phyloP scores from a whole-genome alignment of 2,113 vertebrate genomes.

The Charadrius vociferus region DNA sequence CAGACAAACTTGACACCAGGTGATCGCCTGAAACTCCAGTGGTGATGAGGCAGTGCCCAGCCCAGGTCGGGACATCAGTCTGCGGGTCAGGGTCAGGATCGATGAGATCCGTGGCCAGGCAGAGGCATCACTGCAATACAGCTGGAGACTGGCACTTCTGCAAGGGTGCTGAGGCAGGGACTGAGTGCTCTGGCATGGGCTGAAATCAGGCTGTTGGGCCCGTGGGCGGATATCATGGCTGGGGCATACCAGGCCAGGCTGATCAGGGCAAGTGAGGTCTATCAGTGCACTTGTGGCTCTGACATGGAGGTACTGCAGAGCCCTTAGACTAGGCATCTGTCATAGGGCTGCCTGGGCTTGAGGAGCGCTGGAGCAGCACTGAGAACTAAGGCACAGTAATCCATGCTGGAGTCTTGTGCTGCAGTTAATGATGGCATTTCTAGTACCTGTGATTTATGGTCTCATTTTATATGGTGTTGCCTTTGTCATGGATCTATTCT shows the following conservation, averaged over 20 bases:
- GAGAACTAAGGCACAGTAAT: not conserved
- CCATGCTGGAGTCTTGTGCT: not conserved
- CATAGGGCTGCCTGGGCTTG: accelerated
- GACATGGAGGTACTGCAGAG: not conserved
- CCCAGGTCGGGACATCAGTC: not conserved
- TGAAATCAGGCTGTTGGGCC: not conserved
- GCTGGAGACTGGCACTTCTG: accelerated
- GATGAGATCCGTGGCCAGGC: not conserved
- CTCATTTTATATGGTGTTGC: not conserved
- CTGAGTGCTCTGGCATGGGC: not conserved
- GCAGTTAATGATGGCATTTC: not conserved
- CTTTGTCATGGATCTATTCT: not conserved
- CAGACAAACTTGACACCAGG: not conserved
- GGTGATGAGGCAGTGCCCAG: not conserved
- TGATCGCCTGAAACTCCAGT: not conserved
- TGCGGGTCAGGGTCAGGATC: not conserved
- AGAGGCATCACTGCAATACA: not conserved
- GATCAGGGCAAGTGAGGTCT: not conserved
- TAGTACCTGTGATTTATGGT: not conserved
- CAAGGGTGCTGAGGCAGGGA: not conserved
- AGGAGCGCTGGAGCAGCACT: not conserved
- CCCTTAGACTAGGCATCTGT: accelerated
- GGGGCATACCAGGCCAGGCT: accelerated
- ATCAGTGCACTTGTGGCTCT: not conserved
- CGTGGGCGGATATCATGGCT: accelerated